phyloP scores from a whole-genome alignment of 2,888 invertebrate species.

The Drosophila meridionalis region DNA sequence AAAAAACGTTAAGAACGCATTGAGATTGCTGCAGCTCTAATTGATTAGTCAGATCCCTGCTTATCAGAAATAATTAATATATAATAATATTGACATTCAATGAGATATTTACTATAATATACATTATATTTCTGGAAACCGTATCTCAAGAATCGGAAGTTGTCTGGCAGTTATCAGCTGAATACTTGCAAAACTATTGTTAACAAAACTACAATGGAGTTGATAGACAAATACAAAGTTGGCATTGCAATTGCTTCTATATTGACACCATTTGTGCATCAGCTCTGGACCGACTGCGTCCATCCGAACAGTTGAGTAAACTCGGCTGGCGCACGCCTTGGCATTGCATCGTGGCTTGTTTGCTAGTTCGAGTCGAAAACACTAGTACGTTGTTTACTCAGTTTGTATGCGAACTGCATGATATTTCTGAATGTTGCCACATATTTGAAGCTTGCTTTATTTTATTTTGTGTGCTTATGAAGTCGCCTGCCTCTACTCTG shows the following conservation, averaged over 20 bases:
- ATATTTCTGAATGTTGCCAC: conserved; percentile 21
- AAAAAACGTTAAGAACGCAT: conserved; percentile 6
- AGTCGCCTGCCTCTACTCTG: conserved; percentile 1
- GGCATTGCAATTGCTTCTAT: conserved; percentile 3
- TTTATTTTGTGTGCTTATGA: not conserved
- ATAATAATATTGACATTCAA: no score
- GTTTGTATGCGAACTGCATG: conserved; percentile 21
- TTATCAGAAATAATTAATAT: not conserved
- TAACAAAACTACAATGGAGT: conserved; percentile 10
- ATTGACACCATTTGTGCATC: conserved; percentile 4
- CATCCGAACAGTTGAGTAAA: conserved; percentile 45
- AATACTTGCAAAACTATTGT: conserved; percentile 27
- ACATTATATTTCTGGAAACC: conserved; percentile 21
- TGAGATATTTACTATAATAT: not conserved
- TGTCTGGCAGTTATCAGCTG: conserved; percentile 40
- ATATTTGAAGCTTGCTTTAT: conserved; percentile 9
- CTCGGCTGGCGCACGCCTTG: conserved; percentile 7
- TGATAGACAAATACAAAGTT: conserved; percentile 9
- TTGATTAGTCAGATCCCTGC: conserved; percentile 8
- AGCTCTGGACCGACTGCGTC: not conserved
- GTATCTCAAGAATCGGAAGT: conserved; percentile 33
- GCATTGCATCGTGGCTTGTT: conserved; percentile 11
- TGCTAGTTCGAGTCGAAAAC: conserved; percentile 27
- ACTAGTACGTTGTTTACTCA: conserved; percentile 30
- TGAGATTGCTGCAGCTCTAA: conserved; percentile 6